Base-by-base conservation (phyloP, 92 coral and sea anemone species). In the Palythoa grandiflora region DNA sequence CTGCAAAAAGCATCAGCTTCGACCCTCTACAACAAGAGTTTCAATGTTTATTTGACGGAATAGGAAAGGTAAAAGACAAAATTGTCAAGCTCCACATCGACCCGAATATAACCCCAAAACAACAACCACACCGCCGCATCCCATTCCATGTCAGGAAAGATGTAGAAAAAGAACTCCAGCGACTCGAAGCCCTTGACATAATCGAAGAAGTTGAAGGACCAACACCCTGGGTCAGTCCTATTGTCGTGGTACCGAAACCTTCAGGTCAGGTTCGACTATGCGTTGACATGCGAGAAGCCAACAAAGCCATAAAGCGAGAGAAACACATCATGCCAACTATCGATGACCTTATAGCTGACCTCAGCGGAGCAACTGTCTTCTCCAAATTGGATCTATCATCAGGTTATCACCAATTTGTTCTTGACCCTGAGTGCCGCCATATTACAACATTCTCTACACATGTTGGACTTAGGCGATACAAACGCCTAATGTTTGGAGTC, bases 191-290 rank as follows among this genome's bases (percentile, higher is more conserved):
- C 9, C 90, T 89, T 37, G 97, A 89, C 86, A 90, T 94, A 72
- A 90, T 94, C 48, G 93, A 94, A 77, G 59, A 55, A 37, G 90
- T 92, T 60, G 90, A 90, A 39, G 92, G 94, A 6, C 89, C 93
- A 35, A 94, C 92, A 14, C 91, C 97, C 2, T 92, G 93, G 93
- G 97, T 90, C 66, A 90, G 95, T 79, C 93, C 95, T 5, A 89
- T 94, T 55, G 96, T 92, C 9, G 80, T 90, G 2, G 96, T 92
- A 47, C 94, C 93, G 12, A 94, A 94, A 73, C 60, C 70, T 21
- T 92, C 94, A 35, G 93, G 92, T 3, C 88, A 88, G 52, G 90
- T 94, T 17, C 68, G 93, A 47, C 59, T 90, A 21, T 94, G 97
- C 37, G 95, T 94, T 74, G 94, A 92, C 85, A 89, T 92, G 94